Conservation (phyloP, 2,797 vertebrate genomes). For the Fratercula arctica region DNA sequence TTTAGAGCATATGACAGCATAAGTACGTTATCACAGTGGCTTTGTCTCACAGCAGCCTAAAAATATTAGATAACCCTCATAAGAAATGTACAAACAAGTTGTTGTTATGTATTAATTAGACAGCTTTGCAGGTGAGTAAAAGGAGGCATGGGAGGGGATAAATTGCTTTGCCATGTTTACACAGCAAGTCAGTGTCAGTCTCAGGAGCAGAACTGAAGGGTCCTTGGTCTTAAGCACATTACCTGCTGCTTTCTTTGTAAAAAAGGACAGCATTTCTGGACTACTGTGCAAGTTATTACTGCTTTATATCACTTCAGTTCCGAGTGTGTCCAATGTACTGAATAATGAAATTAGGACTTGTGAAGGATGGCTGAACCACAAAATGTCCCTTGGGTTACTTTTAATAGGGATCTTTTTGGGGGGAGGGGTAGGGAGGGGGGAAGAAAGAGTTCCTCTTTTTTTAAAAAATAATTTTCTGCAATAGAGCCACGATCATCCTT, state of each 20-base stretch:
- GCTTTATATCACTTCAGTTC: not conserved
- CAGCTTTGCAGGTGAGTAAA: not conserved
- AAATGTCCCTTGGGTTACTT: conserved; percentile 7
- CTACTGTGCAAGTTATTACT: not conserved
- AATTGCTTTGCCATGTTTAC: not conserved
- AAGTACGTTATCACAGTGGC: not conserved
- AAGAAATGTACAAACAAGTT: not conserved
- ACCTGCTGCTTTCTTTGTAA: not conserved
- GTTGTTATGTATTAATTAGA: not conserved
- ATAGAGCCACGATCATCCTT: not conserved
- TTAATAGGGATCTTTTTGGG: not conserved
- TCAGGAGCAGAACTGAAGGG: not conserved
- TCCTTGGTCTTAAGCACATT: not conserved
- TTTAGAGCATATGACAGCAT: not conserved
- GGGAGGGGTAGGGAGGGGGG: accelerated
- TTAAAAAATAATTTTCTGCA: not conserved
- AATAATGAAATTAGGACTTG: conserved; percentile 35
- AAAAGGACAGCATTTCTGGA: not conserved
- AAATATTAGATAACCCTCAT: not conserved
- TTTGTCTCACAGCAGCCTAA: not conserved
- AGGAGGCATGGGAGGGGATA: not conserved
- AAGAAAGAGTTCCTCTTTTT: not conserved
- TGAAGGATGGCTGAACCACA: conserved; percentile 6
- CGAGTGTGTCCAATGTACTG: not conserved
- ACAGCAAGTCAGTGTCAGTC: not conserved